Conservation (phyloP, 1,140 invertebrate species). For the Pantala flavescens region DNA sequence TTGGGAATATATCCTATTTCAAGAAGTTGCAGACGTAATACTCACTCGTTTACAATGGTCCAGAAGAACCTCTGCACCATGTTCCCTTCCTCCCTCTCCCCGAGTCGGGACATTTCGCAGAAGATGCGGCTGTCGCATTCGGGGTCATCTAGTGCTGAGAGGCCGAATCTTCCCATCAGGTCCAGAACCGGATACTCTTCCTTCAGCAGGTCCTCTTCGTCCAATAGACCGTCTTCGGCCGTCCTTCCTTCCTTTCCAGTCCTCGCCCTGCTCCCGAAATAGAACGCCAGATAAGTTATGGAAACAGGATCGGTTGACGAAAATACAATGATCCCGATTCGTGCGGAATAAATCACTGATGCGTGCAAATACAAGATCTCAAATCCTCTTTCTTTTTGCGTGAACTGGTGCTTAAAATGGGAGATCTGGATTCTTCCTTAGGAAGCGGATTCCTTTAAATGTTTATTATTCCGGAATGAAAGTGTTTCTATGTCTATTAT, state of each 20-base stretch:
- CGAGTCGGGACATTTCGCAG: slow-evolving; percentile 23
- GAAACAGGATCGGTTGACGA: no score
- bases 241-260: background rate
- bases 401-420: no score
- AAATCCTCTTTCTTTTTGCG: no score
- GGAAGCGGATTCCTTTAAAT: no score
- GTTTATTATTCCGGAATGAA: no score
- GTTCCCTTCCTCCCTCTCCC: slow-evolving; percentile 20
- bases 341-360: no score
- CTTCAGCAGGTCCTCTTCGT: background rate
- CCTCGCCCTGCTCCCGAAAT: background rate
- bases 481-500: no score
- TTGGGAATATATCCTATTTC: background rate
- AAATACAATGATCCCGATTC: no score
- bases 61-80: slow-evolving; percentile 21
- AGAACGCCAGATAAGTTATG: no score
- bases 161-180: slow-evolving; percentile 22
- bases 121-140: slow-evolving; percentile 23
- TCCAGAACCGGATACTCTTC: slow-evolving; percentile 20
- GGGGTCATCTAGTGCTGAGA: slow-evolving; percentile 22
- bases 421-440: no score
- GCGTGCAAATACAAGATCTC: no score
- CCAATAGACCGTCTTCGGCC: background rate
- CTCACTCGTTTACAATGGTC: slow-evolving; percentile 23
- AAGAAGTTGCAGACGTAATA: background rate